Base-by-base conservation (phyloP, 1,140 invertebrate genomes). In the Tetragonula clypearis region DNA sequence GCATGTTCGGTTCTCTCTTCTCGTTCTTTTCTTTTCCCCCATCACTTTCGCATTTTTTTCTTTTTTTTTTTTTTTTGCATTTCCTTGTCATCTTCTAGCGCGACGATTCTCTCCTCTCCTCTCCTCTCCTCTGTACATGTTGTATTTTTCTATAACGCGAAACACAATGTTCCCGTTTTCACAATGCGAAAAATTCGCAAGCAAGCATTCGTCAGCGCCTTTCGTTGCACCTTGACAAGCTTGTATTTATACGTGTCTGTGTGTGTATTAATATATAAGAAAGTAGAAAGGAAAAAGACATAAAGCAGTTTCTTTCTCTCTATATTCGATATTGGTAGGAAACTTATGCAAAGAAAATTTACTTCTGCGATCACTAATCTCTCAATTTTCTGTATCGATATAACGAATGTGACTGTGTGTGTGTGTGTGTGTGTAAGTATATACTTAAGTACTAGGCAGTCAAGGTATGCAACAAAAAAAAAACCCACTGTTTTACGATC, bases 381-480 rank as follows among this genome's bases (percentile, higher is more conserved):
- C 65, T 49, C 14, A 79, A 26, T 68, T 68, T 68, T 41, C 58
- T 26, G n/a, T n/a, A 35, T 58, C 35, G 14, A 35, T 60, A 9
- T 30, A 35, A 35, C 35, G 35, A 35, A 0, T 73, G 2, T 53
- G 26, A 30, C 30, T 73, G 4, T 41, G 9, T 58, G 26, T 60
- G 5, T 49, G 23, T 23, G n/a, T 2, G 23, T 2, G 3, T n/a
- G 2, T n/a, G 1, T 62, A 23, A 76, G 30, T 41, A 23, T 76
- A 79, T 73, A 66, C 87, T 90, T 90, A 90, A 89, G 82, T 90
- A 85, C 88, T 90, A 90, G 86, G 88, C 86, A 87, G 88, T 90
- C 88, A 89, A 90, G 88, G 88, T 89, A 88, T 91, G 88, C 82
- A 90, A 91, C 75, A 87, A 90, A 91, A 91, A 91, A 91, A 88